Base-by-base conservation (phyloP, 2,113 vertebrate species). In the Galemys pyrenaicus region DNA sequence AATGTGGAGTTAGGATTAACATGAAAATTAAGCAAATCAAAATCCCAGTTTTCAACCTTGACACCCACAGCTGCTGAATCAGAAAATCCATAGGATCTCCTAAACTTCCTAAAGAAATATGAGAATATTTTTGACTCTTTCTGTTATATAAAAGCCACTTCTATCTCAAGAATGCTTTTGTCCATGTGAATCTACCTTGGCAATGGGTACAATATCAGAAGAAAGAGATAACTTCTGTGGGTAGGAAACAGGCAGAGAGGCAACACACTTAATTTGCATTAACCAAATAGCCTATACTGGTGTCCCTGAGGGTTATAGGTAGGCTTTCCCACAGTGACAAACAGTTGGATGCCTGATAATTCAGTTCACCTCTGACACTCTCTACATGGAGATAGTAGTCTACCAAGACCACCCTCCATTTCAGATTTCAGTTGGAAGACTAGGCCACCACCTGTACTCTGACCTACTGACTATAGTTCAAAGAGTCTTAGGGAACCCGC, bases 111-210 rank as follows among this genome's bases (percentile, higher is more conserved):
- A 32, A 49, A 6, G 30, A 83, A 32, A 37, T 58, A 0, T 35
- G 49, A 89, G 71, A 65, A 20, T 73, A 71, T 64, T 73, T 89
- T 80, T 54, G 28, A 30, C 7, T 67, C 17, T 80, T 83, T 77
- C 10, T 89, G 7, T 54, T n/a, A 28, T 62, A 54, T 8, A 91
- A 90, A 92, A 84, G n/a, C 22, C 20, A n/a, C 9, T 73, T 71
- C 4, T 71, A 46, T 51, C 41, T 94, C 60, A 82, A 93, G 54
- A 91, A 82, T 68, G 54, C 19, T 85, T 95, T n/a, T 39, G 30
- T 87, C 62, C 32, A 0, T 54, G 10, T n/a, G 51, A 62, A 26
- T 37, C 60, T 28, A 41, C 10, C 35, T 86, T 46, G 74, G 37
- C 22, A 10, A 15, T 13, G 7, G 16, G 49, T 16, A 75, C 58